Conservation (phyloP, 2,113 vertebrate genomes). For the Channa maculata region DNA sequence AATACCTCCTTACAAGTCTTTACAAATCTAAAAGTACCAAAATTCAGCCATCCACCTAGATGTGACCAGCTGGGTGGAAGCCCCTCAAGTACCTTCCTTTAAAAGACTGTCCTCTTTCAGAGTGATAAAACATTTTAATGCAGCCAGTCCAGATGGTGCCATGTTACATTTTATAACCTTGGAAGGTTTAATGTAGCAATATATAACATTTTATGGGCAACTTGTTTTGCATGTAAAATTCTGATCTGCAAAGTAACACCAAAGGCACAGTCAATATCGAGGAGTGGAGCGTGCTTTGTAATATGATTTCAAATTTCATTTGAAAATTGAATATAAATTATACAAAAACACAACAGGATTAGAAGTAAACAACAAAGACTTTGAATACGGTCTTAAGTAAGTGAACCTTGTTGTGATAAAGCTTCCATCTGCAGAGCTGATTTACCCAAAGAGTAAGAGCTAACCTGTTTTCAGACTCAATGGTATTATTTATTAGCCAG, state of each 20-base stretch:
- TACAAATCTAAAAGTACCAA: no score
- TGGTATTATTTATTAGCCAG: no score
- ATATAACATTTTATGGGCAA: constrained; percentile 26
- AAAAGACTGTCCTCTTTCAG: neutral
- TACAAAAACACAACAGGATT: no score
- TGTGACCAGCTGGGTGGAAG: no score
- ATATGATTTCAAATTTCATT: neutral
- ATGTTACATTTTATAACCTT: constrained; percentile 27
- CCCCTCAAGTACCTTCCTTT: neutral
- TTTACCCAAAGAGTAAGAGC: no score
- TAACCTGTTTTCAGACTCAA: no score
- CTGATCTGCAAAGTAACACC: neutral
- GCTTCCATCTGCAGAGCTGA: no score
- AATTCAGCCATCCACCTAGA: no score
- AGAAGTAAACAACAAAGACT: no score
- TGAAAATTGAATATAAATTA: no score
- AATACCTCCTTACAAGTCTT: neutral
- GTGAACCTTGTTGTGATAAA: no score
- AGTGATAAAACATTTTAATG: constrained; percentile 34
- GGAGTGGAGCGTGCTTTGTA: neutral
- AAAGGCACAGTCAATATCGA: neutral
- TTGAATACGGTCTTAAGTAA: no score
- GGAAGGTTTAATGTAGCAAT: constrained; percentile 20
- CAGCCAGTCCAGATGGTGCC: constrained; percentile 41
- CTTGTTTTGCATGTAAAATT: constrained; percentile 21